Conservation (phyloP, 64 coral and sea anemone species). For the Exaiptasia diaphana region DNA sequence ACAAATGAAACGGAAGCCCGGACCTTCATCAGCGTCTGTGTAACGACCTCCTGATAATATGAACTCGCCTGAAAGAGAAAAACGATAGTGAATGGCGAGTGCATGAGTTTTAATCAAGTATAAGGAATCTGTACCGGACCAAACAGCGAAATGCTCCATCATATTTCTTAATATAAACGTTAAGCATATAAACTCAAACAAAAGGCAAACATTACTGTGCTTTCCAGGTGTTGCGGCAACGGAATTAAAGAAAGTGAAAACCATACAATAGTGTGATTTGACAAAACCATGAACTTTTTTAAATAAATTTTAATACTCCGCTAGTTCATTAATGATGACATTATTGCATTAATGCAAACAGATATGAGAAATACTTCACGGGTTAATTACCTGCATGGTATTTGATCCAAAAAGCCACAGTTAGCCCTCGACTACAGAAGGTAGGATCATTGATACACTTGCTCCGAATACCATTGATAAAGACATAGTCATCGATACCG, state of each 20-base stretch:
- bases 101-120: neutral
- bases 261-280: too few relatives aligned
- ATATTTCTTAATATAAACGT: neutral
- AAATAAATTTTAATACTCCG: too few relatives aligned
- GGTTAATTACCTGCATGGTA: slow-evolving; percentile 63
- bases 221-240: too few relatives aligned
- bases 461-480: neutral
- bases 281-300: too few relatives aligned
- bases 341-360: too few relatives aligned
- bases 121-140: neutral
- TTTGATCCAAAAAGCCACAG: slow-evolving; percentile 83
- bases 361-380: too few relatives aligned
- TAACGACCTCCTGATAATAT: slow-evolving; percentile 70
- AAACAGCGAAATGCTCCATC: neutral
- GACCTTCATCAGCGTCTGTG: slow-evolving; percentile 17
- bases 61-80: slow-evolving; percentile 40
- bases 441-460: slow-evolving; percentile 66
- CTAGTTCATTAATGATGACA: too few relatives aligned
- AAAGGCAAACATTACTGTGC: too few relatives aligned
- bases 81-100: too few relatives aligned
- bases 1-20: slow-evolving; percentile 70
- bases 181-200: too few relatives aligned
- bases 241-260: too few relatives aligned
- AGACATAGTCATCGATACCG: slow-evolving; percentile 48
- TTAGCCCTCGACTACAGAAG: slow-evolving; percentile 45